Percentiles rank a stretch among this genome's conserved stretches.
Conservation (phyloP, 2,113 vertebrate species). For the Saguinus imperator region DNA sequence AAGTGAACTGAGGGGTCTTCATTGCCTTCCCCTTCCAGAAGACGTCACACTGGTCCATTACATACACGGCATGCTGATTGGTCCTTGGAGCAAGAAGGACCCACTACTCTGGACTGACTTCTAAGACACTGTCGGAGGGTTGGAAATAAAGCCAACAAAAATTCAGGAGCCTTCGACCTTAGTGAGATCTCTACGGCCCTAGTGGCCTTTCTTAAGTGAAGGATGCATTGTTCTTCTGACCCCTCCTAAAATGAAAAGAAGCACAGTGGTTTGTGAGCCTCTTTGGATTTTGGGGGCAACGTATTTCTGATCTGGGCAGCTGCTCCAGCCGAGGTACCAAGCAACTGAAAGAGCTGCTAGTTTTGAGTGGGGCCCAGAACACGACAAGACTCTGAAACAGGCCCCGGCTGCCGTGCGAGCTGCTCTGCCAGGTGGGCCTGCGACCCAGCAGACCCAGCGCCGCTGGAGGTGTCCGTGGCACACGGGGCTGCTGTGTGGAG, state of each 20-base stretch:
- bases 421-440: background rate
- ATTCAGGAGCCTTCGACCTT: background rate
- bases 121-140: background rate
- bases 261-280: background rate
- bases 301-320: background rate
- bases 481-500: background rate
- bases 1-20: background rate
- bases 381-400: background rate
- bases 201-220: background rate
- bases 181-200: background rate
- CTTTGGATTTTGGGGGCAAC: background rate
- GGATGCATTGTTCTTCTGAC: background rate
- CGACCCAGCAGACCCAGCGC: background rate
- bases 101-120: background rate
- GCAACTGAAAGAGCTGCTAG: background rate
- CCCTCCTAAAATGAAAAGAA: background rate
- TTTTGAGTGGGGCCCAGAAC: background rate
- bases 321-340: background rate
- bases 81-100: background rate
- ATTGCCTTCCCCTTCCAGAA: background rate
- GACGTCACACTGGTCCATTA: background rate
- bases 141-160: background rate
- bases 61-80: background rate
- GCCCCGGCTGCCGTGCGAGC: background rate
- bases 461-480: background rate